Conservation (phyloP, 2,113 vertebrate species). For the Sceloporus tristichus region DNA sequence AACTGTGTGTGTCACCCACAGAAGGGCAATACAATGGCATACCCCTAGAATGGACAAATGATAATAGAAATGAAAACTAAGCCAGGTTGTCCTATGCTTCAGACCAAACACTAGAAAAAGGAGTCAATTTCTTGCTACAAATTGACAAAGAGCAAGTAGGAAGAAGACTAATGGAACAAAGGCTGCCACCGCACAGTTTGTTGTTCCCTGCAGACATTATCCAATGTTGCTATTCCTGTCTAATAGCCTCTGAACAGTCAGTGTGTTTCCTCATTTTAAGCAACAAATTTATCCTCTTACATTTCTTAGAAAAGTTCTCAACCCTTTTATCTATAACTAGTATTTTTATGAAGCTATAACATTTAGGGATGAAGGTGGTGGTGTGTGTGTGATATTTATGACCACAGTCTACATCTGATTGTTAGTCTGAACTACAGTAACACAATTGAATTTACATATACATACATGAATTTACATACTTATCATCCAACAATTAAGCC, state of each 20-base stretch:
- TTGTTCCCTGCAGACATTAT: background rate
- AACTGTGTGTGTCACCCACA: background rate
- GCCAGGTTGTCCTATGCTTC: background rate
- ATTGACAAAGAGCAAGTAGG: background rate
- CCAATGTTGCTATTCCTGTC: background rate
- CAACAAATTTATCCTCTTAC: background rate
- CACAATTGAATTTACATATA: no score
- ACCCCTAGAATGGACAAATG: background rate
- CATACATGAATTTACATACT: no score
- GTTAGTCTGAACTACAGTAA: no score
- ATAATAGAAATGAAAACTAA: background rate
- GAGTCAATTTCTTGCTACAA: conserved; percentile 5
- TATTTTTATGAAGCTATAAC: background rate
- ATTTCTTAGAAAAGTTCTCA: background rate
- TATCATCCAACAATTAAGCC: no score
- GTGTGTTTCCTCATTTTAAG: background rate
- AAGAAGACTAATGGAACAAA: background rate
- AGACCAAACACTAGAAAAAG: background rate
- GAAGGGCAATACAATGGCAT: background rate
- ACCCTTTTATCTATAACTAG: background rate
- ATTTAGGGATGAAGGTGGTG: background rate
- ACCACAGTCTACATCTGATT: background rate
- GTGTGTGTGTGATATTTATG: background rate
- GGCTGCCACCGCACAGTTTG: background rate
- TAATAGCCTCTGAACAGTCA: background rate